Base-by-base conservation (phyloP, 2,113 vertebrate genomes). In the Nothocercus julius region DNA sequence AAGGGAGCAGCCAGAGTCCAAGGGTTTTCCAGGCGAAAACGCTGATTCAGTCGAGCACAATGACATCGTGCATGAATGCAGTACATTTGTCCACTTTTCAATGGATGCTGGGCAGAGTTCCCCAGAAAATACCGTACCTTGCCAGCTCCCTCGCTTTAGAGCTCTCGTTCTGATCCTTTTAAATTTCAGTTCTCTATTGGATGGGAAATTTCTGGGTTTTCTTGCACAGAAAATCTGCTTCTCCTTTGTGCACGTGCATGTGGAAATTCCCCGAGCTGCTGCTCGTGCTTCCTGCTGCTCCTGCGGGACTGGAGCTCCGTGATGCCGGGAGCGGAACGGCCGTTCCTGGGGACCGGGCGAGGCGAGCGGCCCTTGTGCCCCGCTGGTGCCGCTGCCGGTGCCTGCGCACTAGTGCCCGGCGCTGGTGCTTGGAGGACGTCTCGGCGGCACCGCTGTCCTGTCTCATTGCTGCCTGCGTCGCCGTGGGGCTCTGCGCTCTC, bases 141-240 rank as follows among this genome's bases (percentile, higher is more conserved):
- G 49, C 27, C 22, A 59, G 75, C 30, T 51, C n/a, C 44, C 44
- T 90, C 91, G 30, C 58, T 91, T 74, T 59, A 82, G 67, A 79
- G 17, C 32, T 17, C 53, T 82, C 47, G 4, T 56, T 68, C 73
- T 68, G 53, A n/a, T 58, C 51, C 58, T 88, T 77, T 69, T 54
- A 83, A 74, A 82, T 66, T 47, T 66, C 27, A 27, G 7, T 9
- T 79, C 79, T 18, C 15, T 18, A 7, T 69, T 79, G 70, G 17
- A 40, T 58, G 15, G n/a, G 15, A 66, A 80, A 61, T 10, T 77
- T 19, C 30, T 77, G 59, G 21, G 6, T 72, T 79, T 58, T 92
- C 25, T 62, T 72, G 42, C 25, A 72, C 4, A n/a, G 9, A 24
- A 25, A 70, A 5, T 2, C 3, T 22, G 5, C 40, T 49, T 4